Base-by-base conservation (phyloP, 2,888 invertebrate species). In the Leucophenga montana region DNA sequence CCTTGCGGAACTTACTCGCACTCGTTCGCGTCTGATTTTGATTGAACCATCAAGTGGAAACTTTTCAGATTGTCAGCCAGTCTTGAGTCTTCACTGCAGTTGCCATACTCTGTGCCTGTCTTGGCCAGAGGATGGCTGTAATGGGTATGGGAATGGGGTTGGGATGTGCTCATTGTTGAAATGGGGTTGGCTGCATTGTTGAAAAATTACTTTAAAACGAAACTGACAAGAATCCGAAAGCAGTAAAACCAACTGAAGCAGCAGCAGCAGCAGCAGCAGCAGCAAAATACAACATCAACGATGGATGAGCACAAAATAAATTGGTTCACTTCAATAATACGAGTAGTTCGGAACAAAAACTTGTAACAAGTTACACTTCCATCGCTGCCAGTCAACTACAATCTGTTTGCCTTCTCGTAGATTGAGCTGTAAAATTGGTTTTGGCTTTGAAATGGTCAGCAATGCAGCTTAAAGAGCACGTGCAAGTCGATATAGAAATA, bases 11-110 rank as follows among this genome's bases (percentile, higher is more conserved):
- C 33, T 8, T 5, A 33, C 33, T 33, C 4, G 33, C 33, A 33
- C 33, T 33, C 33, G 8, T 33, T 33, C 33, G 8, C 8, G 33
- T 18, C 62, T 44, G 62, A 46, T 62, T 62, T 62, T 62, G 62
- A 62, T 62, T 62, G 62, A 62, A 62, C 44, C 62, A 46, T 62
- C 44, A 62, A 62, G 62, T 44, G 62, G 62, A 44, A 62, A 62
- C 46, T 44, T 62, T 56, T 20, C 9, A 62, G 44, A 44, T 44
- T 44, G 62, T 46, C 46, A 44, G 62, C 13, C 8, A n/a, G n/a
- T n/a, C n/a, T 33, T 33, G 5, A 44, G 46, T 62, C 62, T 46
- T 44, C 13, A 20, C 44, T 62, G 46, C 62, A 62, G 18, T 62
- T 18, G 62, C 14, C 46, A 44, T 14, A 20, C 1, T 46, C 31